phyloP scores from a whole-genome alignment of 2,797 vertebrate species.

The Smutsia temminckii region DNA sequence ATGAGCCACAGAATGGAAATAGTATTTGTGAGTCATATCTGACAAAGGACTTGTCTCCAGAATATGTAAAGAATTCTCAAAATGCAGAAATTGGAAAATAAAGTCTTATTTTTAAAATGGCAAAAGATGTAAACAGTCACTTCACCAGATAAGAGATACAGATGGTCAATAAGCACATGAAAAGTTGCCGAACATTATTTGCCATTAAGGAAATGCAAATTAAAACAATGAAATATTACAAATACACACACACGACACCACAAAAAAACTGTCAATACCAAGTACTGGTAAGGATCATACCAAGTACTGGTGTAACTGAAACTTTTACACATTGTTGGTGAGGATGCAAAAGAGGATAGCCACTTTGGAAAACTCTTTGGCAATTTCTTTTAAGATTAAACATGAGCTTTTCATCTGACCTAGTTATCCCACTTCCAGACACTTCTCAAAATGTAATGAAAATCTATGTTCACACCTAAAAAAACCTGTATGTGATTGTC shows the following conservation, averaged over 20 bases:
- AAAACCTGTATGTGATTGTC: not conserved
- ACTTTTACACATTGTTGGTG: not conserved
- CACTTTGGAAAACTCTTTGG: not conserved
- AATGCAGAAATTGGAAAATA: conserved; percentile 2
- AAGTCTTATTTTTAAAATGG: not conserved
- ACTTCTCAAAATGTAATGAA: not conserved
- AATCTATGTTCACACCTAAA: not conserved
- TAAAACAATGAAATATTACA: not conserved
- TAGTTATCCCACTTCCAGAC: not conserved
- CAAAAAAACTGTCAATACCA: not conserved
- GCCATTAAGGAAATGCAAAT: not conserved
- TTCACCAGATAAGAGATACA: not conserved
- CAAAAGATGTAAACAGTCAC: not conserved
- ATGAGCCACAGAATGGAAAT: not conserved
- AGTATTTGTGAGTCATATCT: not conserved
- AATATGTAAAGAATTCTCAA: not conserved
- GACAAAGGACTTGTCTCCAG: not conserved
- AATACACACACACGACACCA: not conserved
- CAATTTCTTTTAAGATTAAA: not conserved
- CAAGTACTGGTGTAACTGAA: not conserved
- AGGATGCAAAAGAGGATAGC: not conserved
- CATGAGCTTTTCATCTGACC: not conserved
- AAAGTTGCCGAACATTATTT: not conserved
- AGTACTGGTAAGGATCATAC: not conserved
- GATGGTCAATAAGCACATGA: not conserved